phyloP scores from a whole-genome alignment of 2,888 invertebrate genomes.

The Pegoplata infirma region DNA sequence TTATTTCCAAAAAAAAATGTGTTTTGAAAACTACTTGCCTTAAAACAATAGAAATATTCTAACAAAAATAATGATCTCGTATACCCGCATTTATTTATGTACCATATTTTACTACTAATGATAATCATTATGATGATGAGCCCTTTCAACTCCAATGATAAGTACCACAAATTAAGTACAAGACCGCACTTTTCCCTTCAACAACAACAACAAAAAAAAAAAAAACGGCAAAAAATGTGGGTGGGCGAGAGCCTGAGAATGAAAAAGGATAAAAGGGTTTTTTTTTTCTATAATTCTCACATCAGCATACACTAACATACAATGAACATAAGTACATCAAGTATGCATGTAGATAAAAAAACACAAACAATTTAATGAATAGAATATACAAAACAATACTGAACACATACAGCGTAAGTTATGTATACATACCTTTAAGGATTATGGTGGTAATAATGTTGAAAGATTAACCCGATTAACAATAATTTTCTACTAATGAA shows the following conservation, averaged over 20 bases:
- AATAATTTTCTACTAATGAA: too few species aligned
- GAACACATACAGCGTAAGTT: neutral
- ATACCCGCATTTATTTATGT: neutral
- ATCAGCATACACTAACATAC: conserved; percentile 2
- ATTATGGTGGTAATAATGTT: neutral
- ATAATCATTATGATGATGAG: conserved; percentile 42
- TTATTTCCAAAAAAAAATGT: neutral
- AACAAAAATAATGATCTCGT: neutral
- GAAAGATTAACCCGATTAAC: neutral
- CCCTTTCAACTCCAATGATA: conserved; percentile 32
- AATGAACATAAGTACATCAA: conserved; percentile 32
- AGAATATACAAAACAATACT: conserved; percentile 39
- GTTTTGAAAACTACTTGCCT: too few species aligned
- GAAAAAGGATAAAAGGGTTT: conserved; percentile 33
- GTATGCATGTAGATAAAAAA: conserved; percentile 8
- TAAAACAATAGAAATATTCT: neutral
- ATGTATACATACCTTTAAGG: neutral
- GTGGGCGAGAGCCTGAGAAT: conserved; percentile 14
- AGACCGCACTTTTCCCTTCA: conserved; percentile 32
- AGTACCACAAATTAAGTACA: conserved; percentile 49
- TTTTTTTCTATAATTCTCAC: neutral
- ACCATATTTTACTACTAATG: conserved; percentile 20
- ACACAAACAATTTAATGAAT: conserved; percentile 50
- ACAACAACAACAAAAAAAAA: too few species aligned
- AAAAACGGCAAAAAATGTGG: too few species aligned